Conservation (phyloP, 1,140 invertebrate species). For the Tribolium castaneum region DNA sequence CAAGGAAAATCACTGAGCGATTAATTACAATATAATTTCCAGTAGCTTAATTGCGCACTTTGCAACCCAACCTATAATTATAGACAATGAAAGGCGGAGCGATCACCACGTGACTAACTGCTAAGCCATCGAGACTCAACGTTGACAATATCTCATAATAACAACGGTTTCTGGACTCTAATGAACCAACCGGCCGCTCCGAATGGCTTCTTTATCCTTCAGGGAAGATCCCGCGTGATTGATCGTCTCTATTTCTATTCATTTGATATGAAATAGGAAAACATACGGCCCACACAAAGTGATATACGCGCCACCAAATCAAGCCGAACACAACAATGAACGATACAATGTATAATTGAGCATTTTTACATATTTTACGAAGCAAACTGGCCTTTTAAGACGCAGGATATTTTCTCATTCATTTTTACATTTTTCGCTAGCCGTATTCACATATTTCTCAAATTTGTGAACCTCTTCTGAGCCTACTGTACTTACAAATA, state of each 20-base stretch:
- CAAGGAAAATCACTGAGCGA: slow-evolving; percentile 53
- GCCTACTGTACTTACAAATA: too few species aligned
- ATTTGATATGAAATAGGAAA: not conserved
- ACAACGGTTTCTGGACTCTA: slow-evolving; percentile 26
- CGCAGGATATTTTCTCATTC: too few species aligned
- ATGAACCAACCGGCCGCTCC: slow-evolving; percentile 11
- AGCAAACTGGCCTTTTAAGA: too few species aligned
- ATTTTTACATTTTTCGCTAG: too few species aligned
- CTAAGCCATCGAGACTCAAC: slow-evolving; percentile 27
- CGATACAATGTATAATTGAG: too few species aligned
- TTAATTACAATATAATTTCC: slow-evolving; percentile 55
- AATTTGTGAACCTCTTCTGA: too few species aligned
- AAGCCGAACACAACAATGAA: too few species aligned
- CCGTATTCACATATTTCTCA: too few species aligned
- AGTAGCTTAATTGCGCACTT: slow-evolving; percentile 57
- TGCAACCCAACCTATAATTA: slow-evolving; percentile 54
- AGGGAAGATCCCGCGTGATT: not conserved
- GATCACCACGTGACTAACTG: slow-evolving; percentile 42
- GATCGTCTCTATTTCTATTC: not conserved
- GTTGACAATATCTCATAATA: slow-evolving; percentile 50
- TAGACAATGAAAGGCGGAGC: slow-evolving; percentile 45
- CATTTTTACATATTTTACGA: too few species aligned
- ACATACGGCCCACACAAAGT: too few species aligned
- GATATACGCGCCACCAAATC: too few species aligned
- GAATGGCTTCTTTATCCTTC: slow-evolving; percentile 24